Conservation (phyloP, 2,888 invertebrate genomes). For the Drosophila mimetica region DNA sequence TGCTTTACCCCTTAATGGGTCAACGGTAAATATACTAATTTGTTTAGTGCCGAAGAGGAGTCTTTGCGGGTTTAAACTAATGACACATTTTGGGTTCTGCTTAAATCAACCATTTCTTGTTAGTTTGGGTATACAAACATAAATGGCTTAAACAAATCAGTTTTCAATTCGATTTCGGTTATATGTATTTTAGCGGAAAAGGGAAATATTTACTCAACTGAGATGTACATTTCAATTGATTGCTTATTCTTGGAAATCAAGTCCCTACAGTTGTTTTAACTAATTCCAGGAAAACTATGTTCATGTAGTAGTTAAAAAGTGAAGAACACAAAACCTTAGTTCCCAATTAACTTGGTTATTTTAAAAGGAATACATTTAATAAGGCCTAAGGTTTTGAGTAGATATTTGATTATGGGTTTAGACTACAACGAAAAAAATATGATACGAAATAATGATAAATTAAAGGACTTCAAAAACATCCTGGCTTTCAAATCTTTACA, state of each 20-base stretch:
- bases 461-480: too few relatives aligned
- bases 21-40: slow-evolving; percentile 33
- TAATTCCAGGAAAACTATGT: background rate
- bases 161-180: background rate
- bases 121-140: background rate
- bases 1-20: slow-evolving; percentile 18
- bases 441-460: too few relatives aligned
- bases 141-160: background rate
- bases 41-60: background rate
- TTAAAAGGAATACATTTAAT: background rate
- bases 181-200: background rate
- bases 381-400: too few relatives aligned
- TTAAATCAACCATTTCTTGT: background rate
- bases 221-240: background rate
- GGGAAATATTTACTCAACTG: background rate
- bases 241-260: background rate
- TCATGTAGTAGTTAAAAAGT: background rate
- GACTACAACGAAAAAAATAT: too few relatives aligned
- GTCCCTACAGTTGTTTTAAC: background rate
- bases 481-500: too few relatives aligned
- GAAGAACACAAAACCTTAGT: background rate
- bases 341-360: background rate
- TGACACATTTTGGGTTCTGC: slow-evolving; percentile 9
- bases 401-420: too few relatives aligned
- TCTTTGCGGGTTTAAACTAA: slow-evolving; percentile 15